Percentiles rank a stretch among this genome's conserved stretches.
phyloP scores from a whole-genome alignment of 1,140 invertebrate genomes.

The Drosophila busckii region DNA sequence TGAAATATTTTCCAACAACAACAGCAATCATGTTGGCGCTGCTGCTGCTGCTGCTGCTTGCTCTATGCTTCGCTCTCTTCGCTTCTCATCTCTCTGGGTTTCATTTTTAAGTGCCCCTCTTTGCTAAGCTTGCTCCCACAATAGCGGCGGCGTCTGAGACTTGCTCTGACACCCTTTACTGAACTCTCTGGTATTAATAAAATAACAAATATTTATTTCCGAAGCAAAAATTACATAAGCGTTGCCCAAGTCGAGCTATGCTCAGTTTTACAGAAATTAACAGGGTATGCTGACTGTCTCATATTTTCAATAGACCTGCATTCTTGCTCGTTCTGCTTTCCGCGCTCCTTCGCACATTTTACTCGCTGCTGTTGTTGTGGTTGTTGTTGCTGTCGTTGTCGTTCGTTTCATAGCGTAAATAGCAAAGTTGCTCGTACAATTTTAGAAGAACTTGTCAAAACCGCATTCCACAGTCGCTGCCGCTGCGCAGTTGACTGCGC shows the following conservation, averaged over 20 bases:
- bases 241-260: too few species aligned
- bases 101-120: too few species aligned
- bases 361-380: constrained; percentile 15
- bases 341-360: constrained; percentile 68
- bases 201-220: too few species aligned
- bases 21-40: constrained; percentile 34
- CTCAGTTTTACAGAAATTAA: too few species aligned
- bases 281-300: constrained; percentile 17
- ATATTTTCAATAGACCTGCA: constrained; percentile 14
- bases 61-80: constrained; percentile 13
- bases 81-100: too few species aligned
- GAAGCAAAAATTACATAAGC: too few species aligned
- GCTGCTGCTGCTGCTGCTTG: constrained; percentile 14
- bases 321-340: constrained; percentile 70
- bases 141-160: too few species aligned
- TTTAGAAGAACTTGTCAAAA: constrained; percentile 79
- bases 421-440: constrained; percentile 78
- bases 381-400: constrained; percentile 3
- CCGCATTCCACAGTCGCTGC: constrained; percentile 66
- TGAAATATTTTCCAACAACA: constrained; percentile 72
- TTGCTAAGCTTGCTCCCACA: too few species aligned
- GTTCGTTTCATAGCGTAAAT: constrained; percentile 74
- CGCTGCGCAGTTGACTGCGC: constrained; percentile 35
- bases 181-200: too few species aligned
- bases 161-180: too few species aligned